Percentiles rank a stretch among this genome's conserved stretches.
Conservation (phyloP, 1,140 invertebrate species). For the Eumaeus atala region DNA sequence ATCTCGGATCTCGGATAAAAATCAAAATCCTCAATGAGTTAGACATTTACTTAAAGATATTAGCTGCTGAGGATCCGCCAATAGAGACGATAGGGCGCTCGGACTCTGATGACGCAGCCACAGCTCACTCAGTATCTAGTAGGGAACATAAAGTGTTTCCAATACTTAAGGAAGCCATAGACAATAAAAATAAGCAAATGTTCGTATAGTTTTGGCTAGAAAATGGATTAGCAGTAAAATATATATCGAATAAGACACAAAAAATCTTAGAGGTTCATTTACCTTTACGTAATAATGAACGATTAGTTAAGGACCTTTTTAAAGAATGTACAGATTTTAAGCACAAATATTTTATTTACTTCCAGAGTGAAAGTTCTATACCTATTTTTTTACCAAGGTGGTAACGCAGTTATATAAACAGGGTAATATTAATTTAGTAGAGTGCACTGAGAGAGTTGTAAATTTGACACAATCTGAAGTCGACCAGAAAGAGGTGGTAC, state of each 20-base stretch:
- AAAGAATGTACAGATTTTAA: slow-evolving; percentile 9
- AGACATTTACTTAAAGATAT: no score
- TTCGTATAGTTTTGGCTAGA: slow-evolving; percentile 19
- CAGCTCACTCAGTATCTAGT: no score
- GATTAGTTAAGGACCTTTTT: slow-evolving; percentile 28
- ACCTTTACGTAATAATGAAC: slow-evolving; percentile 12
- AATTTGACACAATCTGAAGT: slow-evolving; percentile 13
- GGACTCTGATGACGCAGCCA: no score
- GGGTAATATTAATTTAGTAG: not conserved
- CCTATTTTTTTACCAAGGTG: not conserved
- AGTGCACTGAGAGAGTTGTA: not conserved
- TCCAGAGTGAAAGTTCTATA: not conserved
- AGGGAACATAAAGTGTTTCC: no score
- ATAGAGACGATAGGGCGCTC: no score
- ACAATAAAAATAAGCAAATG: no score
- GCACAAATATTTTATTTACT: slow-evolving; percentile 9
- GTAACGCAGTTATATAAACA: not conserved
- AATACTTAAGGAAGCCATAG: slow-evolving; percentile 29
- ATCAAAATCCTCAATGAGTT: slow-evolving; percentile 12
- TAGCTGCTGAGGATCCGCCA: no score
- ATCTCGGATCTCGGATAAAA: no score
- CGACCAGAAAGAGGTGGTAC: slow-evolving; percentile 16
- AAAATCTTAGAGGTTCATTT: slow-evolving; percentile 6
- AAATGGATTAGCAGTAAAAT: not conserved
- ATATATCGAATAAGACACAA: no score